phyloP scores from a whole-genome alignment of 2,888 invertebrate species.

The Amaurobius ferox region DNA sequence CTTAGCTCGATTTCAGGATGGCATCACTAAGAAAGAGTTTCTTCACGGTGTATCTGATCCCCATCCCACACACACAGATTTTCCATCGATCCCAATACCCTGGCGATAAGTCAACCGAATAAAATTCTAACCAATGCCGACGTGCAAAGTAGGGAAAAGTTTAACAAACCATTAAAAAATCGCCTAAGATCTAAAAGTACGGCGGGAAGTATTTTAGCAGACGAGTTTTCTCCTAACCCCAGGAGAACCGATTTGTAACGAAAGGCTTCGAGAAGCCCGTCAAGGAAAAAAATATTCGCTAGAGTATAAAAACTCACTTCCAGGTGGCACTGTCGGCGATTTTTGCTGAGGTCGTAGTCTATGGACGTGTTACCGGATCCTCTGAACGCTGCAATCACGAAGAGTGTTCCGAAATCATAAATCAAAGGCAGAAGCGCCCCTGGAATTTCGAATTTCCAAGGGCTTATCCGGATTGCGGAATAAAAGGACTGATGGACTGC shows the following conservation, averaged over 20 bases:
- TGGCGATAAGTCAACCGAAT: too few relatives aligned
- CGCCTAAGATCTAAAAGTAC: too few relatives aligned
- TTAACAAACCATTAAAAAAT: not conserved
- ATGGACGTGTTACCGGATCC: constrained; percentile 24
- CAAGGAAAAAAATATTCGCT: not conserved
- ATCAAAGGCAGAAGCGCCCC: constrained; percentile 19
- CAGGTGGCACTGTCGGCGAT: not conserved
- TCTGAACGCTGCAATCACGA: constrained; percentile 26
- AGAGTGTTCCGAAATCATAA: constrained; percentile 39
- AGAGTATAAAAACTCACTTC: not conserved
- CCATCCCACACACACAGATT: too few relatives aligned
- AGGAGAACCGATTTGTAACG: not conserved
- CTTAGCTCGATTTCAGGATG: too few relatives aligned
- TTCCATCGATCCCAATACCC: too few relatives aligned
- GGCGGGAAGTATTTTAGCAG: not conserved
- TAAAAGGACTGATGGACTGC: too few relatives aligned
- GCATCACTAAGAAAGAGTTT: too few relatives aligned
- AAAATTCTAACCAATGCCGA: not conserved
- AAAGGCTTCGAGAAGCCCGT: not conserved
- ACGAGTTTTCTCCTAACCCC: not conserved
- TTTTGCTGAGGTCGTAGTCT: not conserved
- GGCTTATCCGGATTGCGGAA: not conserved
- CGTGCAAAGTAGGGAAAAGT: not conserved
- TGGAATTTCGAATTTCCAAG: not conserved
- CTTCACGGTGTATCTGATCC: too few relatives aligned